A percentile compares a stretch with the other conserved stretches of the same genome.
Evolutionary conservation across 1,140 invertebrate genomes (phyloP).

Genomic region (Helicoverpa zea): DNA sequence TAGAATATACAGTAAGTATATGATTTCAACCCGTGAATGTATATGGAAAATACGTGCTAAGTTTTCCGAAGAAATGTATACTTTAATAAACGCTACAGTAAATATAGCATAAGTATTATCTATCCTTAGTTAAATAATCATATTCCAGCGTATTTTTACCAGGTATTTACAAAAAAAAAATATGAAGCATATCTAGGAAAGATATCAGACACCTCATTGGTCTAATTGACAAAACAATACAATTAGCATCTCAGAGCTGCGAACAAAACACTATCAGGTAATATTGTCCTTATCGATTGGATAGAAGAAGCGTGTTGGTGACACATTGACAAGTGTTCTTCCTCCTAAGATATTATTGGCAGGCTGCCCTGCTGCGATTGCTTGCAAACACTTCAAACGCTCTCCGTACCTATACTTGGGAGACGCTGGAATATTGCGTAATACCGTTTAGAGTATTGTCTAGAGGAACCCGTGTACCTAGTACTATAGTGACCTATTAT

Average conservation of each 20-base stretch:
- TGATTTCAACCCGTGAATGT: too few species aligned
- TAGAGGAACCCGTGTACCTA: background rate
- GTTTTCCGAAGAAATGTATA: too few species aligned
- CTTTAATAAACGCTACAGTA: too few species aligned
- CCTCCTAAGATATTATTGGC: slow-evolving; percentile 43
- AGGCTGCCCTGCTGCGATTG: slow-evolving; percentile 45
- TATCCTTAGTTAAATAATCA: background rate
- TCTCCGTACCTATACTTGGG: slow-evolving; percentile 27
- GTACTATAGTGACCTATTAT: too few species aligned
- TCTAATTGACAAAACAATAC: slow-evolving; percentile 22
- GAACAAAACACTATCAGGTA: slow-evolving; percentile 30
- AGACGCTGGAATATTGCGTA: slow-evolving; percentile 16
- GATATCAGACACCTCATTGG: background rate
- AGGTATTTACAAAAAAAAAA: background rate
- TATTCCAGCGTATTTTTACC: background rate
- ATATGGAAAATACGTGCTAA: too few species aligned
- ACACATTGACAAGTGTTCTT: slow-evolving; percentile 49
- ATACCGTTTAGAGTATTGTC: slow-evolving; percentile 12
- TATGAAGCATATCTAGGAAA: too few species aligned
- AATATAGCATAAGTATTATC: too few species aligned
- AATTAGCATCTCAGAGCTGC: slow-evolving; percentile 26
- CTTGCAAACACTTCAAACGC: slow-evolving; percentile 40
- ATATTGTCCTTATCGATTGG: slow-evolving; percentile 35
- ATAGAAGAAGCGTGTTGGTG: slow-evolving; percentile 22
- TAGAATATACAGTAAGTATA: too few species aligned